Base-by-base conservation (phyloP, 2,888 invertebrate genomes). In the Zeuzera pyrina region DNA sequence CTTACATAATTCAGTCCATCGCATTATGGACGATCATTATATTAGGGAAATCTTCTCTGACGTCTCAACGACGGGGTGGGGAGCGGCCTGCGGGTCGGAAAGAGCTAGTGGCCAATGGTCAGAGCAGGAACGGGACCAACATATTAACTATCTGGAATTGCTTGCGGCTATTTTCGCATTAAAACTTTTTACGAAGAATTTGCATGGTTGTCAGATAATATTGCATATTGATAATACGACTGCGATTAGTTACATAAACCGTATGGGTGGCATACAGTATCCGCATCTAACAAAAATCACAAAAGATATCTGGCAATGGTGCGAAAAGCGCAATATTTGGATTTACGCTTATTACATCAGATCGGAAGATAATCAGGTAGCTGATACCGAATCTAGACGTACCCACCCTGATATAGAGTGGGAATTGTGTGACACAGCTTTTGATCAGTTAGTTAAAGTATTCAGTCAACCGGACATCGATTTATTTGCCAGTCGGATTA, bases 11-110 rank as follows among this genome's bases (percentile, higher is more conserved):
- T 27, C 22, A 12, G 28, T 25, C 6, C 8, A 15, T 28, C 27
- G 19, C 16, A 36, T 36, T 7, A 30, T 15, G 25, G 13, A 29
- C 14, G 29, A 35, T 10, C 3, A 21, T 2, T 41, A 27, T n/a
- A 12, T 3, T 7, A n/a, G n/a, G 2, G 31, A 33, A 25, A 40
- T 40, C 11, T 33, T 14, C 25, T 30, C 32, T 22, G 40, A 40
- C 30, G 40, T 37, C 30, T 40, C 37, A 28, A 33, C 30, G 7
- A 31, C 36, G 15, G 34, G 39, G 16, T 40, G 39, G 39, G 41
- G 41, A 5, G 37, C 35, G 8, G 21, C 30, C 6, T 36, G 35
- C 34, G 35, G 23, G 1, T 2, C 4, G 3, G 12, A 37, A 4
- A 35, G 15, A 2, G 35, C 42, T 6, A 37, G 29, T 21, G 42